Conservation (phyloP, 2,797 vertebrate species). For the Protosalanx chinensis region DNA sequence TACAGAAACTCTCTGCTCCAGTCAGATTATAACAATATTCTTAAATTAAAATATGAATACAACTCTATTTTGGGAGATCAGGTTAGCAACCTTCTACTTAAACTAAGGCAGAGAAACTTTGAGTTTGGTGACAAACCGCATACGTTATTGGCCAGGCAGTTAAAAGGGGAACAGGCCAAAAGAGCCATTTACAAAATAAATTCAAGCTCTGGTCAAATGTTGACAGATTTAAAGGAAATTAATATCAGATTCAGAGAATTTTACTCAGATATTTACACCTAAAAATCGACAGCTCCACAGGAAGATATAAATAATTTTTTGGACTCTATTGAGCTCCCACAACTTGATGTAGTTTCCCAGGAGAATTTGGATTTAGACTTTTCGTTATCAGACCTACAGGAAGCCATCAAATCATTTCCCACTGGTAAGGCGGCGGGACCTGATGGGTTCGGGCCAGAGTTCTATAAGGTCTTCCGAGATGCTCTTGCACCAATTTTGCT, state of each 20-base stretch:
- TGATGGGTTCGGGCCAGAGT: slow-evolving; percentile 10
- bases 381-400: background rate
- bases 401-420: slow-evolving; percentile 16
- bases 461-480: slow-evolving; percentile 2
- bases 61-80: slow-evolving; percentile 2
- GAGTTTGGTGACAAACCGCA: slow-evolving; percentile 21
- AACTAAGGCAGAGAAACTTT: slow-evolving; percentile 23
- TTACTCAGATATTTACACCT: background rate
- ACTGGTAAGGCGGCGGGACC: background rate
- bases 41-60: slow-evolving; percentile 9
- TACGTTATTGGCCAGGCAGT: slow-evolving; percentile 8
- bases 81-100: slow-evolving; percentile 6
- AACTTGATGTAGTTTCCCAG: background rate
- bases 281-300: background rate
- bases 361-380: background rate
- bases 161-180: slow-evolving; percentile 13
- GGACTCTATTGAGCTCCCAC: background rate
- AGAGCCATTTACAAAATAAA: slow-evolving; percentile 15
- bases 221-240: slow-evolving; percentile 16
- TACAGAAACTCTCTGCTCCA: background rate
- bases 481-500: background rate
- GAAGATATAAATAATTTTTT: background rate
- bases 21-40: background rate
- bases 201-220: background rate
- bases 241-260: slow-evolving; percentile 22